Conservation (phyloP, 37 sponge, comb jelly and placozoan species). For the Tethya wilhelma region DNA sequence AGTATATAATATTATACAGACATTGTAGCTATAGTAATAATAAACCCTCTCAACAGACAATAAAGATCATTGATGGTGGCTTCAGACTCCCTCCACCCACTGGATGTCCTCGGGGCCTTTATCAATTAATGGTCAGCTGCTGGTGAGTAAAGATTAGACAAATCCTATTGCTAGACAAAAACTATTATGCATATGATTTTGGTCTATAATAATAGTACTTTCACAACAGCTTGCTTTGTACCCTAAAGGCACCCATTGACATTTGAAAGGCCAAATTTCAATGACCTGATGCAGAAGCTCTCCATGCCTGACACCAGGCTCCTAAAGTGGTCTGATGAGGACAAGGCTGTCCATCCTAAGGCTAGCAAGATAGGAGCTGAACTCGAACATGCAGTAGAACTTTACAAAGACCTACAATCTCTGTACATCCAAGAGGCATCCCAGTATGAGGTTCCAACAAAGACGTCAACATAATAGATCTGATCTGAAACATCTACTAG, state of each 20-base stretch:
- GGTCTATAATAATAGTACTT: no score
- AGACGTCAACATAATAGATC: no score
- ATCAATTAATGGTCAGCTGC: constrained; percentile 2
- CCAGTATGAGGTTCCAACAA: not conserved
- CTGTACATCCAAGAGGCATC: not conserved
- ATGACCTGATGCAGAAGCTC: not conserved
- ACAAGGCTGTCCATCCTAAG: constrained; percentile 24
- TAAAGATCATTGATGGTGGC: constrained; percentile 1
- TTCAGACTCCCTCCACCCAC: constrained; percentile 4
- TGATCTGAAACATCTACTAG: no score
- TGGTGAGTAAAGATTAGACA: not conserved
- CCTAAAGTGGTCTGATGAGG: constrained; percentile 23
- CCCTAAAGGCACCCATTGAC: constrained; percentile 10
- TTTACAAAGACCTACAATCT: constrained; percentile 42
- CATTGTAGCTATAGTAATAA: no score
- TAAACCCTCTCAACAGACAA: no score
- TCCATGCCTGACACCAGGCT: not conserved
- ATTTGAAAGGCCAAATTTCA: not conserved
- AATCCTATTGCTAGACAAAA: not conserved
- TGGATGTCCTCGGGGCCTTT: constrained; percentile 10
- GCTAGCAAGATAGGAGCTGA: constrained; percentile 36
- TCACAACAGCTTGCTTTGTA: not conserved
- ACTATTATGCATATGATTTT: not conserved
- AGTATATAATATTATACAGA: no score
- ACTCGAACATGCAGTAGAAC: constrained; percentile 10